Evolutionary conservation across 1,140 invertebrate species (phyloP), one percentile per base, ranked within the genome.

Genomic region (Brachionus koreanus): DNA sequence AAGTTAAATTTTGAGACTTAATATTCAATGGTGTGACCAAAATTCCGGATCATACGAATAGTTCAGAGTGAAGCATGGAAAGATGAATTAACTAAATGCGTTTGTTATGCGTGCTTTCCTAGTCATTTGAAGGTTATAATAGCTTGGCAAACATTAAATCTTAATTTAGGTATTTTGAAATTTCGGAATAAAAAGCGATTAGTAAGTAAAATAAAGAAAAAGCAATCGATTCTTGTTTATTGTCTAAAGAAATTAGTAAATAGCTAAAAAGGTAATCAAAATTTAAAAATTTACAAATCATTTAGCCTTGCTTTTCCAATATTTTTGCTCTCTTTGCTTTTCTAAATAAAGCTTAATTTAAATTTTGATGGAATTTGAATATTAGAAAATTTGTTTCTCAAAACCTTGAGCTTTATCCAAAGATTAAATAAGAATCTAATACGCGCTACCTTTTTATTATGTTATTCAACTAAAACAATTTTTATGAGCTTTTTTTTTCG

Each of bases 401-500:
- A 69, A 69, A 69, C 65, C 42, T 74, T 74, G 42, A 74, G 69
- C 33, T 74, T 74, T 25, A 74, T 74, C 42, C 39, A 25, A 46
- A 74, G 69, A 74, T 74, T 74, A 74, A 69, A 69, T 69, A 74
- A 74, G 19, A 25, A 46, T 74, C 10, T 46, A 57, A 57, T 57
- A 57, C 49, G 49, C 49, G 49, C 12, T 46, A 74, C 37, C 42
- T 74, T 74, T 46, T 46, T 46, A 46, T 72, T 72, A 42, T 72
- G 37, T 74, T 74, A 74, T 74, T 74, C 69, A 74, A 74, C 69
- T 74, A 74, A 74, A 74, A 74, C 69, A 74, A 74, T 46, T 74
- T 74, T 46, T 46, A 69, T 69, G 35, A 69, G 65, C 65, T 69
- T 69, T 69, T 63, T 69, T 39, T 57, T 39, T 39, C 29, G 16